phyloP scores from a whole-genome alignment of 2,797 vertebrate species.

The Siniperca obscura region DNA sequence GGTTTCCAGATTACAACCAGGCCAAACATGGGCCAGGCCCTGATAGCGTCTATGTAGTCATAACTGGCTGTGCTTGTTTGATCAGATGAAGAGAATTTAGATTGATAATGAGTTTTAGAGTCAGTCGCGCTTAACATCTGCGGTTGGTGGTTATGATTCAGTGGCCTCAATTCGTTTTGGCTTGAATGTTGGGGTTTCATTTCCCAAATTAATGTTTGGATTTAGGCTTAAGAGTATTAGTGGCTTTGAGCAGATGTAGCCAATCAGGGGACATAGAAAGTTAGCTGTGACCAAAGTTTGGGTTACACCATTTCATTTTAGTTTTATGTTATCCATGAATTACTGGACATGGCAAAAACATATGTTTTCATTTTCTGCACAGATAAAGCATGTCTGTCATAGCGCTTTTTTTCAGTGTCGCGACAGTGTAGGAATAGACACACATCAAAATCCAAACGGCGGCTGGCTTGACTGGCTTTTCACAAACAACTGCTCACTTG shows the following conservation, averaged over 20 bases:
- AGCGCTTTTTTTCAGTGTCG: not conserved
- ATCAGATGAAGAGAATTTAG: constrained; percentile 75
- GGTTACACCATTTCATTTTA: constrained; percentile 24
- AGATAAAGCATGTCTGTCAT: constrained; percentile 1
- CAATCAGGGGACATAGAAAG: constrained; percentile 60
- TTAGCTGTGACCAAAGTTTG: constrained; percentile 60
- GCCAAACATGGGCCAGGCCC: constrained; percentile 43
- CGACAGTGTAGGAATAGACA: too few species aligned
- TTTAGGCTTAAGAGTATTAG: constrained; percentile 72
- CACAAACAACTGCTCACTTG: too few species aligned
- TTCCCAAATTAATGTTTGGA: constrained; percentile 75
- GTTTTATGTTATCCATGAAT: constrained; percentile 22
- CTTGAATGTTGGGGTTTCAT: constrained; percentile 50
- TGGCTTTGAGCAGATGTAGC: constrained; percentile 67
- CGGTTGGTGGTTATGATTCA: constrained; percentile 63
- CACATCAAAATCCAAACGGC: too few species aligned
- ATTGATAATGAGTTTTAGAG: constrained; percentile 75
- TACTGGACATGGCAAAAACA: not conserved
- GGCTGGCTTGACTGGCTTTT: too few species aligned
- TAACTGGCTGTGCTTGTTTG: constrained; percentile 70
- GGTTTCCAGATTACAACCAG: constrained; percentile 42
- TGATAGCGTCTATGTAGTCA: constrained; percentile 55
- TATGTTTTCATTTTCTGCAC: not conserved
- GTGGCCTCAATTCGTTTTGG: constrained; percentile 66
- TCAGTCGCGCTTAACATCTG: constrained; percentile 67